Conservation (phyloP, 2,113 vertebrate genomes). For the Cyanoderma ruficeps region DNA sequence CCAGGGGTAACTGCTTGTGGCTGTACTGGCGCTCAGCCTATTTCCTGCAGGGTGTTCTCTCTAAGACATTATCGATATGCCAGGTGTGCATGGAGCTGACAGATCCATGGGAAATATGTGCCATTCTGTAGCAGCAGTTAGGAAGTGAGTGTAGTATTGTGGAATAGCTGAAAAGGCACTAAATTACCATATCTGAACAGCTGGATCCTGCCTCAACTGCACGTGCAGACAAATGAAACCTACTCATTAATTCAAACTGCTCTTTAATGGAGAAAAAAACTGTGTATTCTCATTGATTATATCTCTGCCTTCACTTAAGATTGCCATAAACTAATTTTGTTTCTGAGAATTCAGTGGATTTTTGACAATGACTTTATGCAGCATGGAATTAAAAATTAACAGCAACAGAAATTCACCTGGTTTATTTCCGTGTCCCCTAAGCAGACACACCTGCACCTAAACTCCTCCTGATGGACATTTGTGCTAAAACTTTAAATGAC, state of each 20-base stretch:
- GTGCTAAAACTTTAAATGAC: background rate
- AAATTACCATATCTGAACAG: background rate
- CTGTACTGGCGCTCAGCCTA: background rate
- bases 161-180: background rate
- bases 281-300: background rate
- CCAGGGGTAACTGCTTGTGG: no score
- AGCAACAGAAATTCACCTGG: background rate
- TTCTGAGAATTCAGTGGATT: background rate
- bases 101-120: background rate
- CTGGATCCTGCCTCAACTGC: background rate
- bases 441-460: background rate
- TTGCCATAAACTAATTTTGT: background rate
- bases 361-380: background rate
- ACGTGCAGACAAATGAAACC: background rate
- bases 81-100: background rate
- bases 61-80: background rate
- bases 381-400: background rate
- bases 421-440: background rate
- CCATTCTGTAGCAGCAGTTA: background rate
- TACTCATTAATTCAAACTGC: background rate
- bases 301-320: background rate
- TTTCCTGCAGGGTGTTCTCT: fast-evolving
- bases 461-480: background rate
- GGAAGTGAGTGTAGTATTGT: fast-evolving
- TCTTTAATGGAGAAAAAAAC: background rate